Evolutionary conservation across 2,113 vertebrate species (phyloP).

Genomic region (Ophthalmolycus amberensis): DNA sequence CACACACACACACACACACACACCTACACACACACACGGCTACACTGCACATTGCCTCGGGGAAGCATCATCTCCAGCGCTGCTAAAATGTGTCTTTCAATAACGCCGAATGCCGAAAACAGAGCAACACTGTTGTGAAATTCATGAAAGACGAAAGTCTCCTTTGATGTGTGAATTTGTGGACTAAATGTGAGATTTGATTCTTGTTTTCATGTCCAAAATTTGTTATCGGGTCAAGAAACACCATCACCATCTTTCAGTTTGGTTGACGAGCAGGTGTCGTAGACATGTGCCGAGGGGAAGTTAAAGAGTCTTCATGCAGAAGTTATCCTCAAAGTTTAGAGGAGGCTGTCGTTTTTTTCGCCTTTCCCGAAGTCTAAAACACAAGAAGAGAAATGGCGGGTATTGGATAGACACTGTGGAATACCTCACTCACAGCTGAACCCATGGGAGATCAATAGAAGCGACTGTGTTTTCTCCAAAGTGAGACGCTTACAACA

Average conservation of each 20-base stretch:
- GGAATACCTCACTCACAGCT: too few relatives aligned
- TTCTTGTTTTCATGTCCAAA: neutral
- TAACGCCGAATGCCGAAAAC: slow-evolving; percentile 5
- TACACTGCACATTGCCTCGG: slow-evolving; percentile 2
- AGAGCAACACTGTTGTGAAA: neutral
- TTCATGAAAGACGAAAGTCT: neutral
- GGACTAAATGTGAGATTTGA: neutral
- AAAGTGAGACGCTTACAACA: too few relatives aligned
- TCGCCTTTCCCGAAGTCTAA: neutral
- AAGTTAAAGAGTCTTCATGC: neutral
- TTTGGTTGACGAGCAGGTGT: neutral
- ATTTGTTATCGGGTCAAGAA: neutral
- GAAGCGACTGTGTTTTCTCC: too few relatives aligned
- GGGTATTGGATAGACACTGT: too few relatives aligned
- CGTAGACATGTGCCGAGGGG: neutral
- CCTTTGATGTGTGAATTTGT: neutral
- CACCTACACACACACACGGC: neutral
- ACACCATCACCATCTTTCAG: neutral
- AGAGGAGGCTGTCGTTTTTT: neutral
- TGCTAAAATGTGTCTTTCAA: slow-evolving; percentile 15
- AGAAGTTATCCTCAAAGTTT: too few relatives aligned
- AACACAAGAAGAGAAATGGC: neutral
- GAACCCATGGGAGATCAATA: too few relatives aligned
- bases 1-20: neutral
- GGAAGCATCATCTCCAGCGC: slow-evolving; percentile 16